Conservation (phyloP, 2,888 invertebrate genomes). For the Synanthedon myopaeformis region DNA sequence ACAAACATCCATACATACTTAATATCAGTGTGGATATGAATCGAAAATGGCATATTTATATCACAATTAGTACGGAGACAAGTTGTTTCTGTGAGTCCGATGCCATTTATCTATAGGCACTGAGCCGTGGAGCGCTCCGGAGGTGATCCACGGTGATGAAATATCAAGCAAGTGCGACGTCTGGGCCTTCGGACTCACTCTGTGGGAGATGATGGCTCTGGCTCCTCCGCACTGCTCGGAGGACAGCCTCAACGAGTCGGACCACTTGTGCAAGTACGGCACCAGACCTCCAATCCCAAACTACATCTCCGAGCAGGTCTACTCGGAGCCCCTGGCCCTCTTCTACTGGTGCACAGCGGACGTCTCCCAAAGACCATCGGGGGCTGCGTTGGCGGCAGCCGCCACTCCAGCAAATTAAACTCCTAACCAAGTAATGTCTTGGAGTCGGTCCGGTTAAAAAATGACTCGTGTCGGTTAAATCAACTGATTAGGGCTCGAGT, state of each 20-base stretch:
- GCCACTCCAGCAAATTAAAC: too few relatives aligned
- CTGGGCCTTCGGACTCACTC: constrained; percentile 81
- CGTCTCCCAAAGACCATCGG: constrained; percentile 66
- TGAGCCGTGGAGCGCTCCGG: constrained; percentile 83
- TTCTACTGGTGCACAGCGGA: constrained; percentile 77
- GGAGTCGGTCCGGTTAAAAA: too few relatives aligned
- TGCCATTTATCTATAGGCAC: constrained; percentile 72
- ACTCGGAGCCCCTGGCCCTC: constrained; percentile 74
- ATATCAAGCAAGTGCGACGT: constrained; percentile 82
- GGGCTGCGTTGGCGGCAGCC: too few relatives aligned
- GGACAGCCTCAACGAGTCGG: constrained; percentile 5
- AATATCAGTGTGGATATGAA: too few relatives aligned
- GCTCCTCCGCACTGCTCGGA: constrained; percentile 72
- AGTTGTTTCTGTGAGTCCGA: too few relatives aligned
- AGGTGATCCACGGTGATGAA: constrained; percentile 72
- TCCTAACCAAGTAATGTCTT: too few relatives aligned
- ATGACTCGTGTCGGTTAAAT: too few relatives aligned
- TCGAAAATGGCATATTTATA: too few relatives aligned
- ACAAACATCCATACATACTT: too few relatives aligned
- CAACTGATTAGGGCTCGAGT: too few relatives aligned
- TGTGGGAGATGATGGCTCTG: constrained; percentile 86
- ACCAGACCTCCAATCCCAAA: constrained; percentile 78
- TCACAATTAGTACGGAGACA: too few relatives aligned
- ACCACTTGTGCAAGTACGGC: constrained; percentile 35
- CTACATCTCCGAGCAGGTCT: constrained; percentile 68